Percentiles rank a stretch among this genome's conserved stretches.
Conservation (phyloP, 2,888 invertebrate genomes). For the Melanchra persicariae region DNA sequence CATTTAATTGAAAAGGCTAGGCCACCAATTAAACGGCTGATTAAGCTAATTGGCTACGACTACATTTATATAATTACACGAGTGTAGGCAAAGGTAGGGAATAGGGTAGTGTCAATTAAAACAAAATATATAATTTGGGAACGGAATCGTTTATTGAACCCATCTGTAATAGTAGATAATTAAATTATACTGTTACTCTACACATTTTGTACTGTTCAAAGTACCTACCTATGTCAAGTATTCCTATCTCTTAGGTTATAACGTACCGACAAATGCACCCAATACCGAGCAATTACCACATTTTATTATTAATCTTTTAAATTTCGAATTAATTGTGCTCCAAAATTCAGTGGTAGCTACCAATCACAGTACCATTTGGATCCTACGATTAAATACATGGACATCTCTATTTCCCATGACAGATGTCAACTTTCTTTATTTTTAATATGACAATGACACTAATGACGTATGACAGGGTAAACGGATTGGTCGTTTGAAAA, state of each 20-base stretch:
- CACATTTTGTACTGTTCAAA: slow-evolving; percentile 89
- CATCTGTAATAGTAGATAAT: slow-evolving; percentile 89
- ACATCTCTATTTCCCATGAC: slow-evolving; percentile 51
- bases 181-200: slow-evolving; percentile 89
- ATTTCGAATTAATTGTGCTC: slow-evolving; percentile 80
- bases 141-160: slow-evolving; percentile 91
- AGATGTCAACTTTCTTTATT: slow-evolving; percentile 40
- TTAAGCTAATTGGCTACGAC: too few species aligned
- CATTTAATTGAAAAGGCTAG: too few species aligned
- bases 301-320: slow-evolving; percentile 66
- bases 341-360: slow-evolving; percentile 82
- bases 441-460: slow-evolving; percentile 64
- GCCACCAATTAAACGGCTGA: too few species aligned
- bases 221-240: slow-evolving; percentile 89
- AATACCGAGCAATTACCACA: slow-evolving; percentile 74
- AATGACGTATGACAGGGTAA: slow-evolving; percentile 64
- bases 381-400: slow-evolving; percentile 81
- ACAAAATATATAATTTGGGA: slow-evolving; percentile 83
- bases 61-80: too few species aligned
- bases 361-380: slow-evolving; percentile 87
- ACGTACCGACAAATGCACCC: slow-evolving; percentile 85
- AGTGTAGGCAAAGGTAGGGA: neutral
- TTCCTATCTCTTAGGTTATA: slow-evolving; percentile 84
- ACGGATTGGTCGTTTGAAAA: slow-evolving; percentile 64
- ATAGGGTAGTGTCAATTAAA: slow-evolving; percentile 70